These are phyloP conservation scores for Cantharis flavilabris DNA, from an alignment of 2,888 invertebrate species.

Conservation along the genomic window DNA sequence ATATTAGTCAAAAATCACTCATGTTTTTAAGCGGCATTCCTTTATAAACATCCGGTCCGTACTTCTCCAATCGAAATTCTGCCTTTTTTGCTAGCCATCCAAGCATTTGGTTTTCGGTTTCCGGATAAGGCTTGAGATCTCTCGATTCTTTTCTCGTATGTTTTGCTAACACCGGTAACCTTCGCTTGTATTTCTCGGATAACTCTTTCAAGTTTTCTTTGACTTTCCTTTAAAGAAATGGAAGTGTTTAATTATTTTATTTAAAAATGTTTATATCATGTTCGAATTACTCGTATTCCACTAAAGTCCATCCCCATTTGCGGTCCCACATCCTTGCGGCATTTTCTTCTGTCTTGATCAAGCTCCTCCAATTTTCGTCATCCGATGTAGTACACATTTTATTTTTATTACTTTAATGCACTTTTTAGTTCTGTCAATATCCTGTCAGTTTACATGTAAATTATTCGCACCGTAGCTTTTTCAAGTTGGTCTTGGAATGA, in stretches of 20 bases:
- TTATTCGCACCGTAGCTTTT: neutral
- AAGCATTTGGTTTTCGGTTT: conserved; percentile 31
- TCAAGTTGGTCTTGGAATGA: neutral
- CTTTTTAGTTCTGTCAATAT: neutral
- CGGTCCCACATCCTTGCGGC: neutral
- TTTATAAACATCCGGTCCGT: conserved; percentile 29
- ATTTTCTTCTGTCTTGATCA: neutral
- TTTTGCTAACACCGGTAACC: conserved; percentile 5
- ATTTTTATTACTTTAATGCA: neutral
- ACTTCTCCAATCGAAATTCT: conserved; percentile 33
- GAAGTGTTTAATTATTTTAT: neutral
- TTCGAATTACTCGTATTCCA: neutral
- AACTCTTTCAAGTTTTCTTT: neutral
- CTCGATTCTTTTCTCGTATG: conserved; percentile 17
- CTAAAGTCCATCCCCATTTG: neutral
- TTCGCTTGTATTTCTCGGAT: neutral
- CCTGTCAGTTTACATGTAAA: neutral
- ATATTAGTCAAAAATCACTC: neutral
- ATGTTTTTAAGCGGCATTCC: neutral
- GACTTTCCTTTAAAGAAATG: neutral
- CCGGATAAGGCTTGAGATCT: conserved; percentile 28
- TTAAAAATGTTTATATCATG: neutral
- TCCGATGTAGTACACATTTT: neutral
- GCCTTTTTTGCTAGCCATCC: conserved; percentile 31
- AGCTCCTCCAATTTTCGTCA: neutral